A percentile compares a stretch with the other conserved stretches of the same genome.
Evolutionary conservation across 1,140 invertebrate genomes (phyloP).

Genomic region (Trichogramma pretiosum): DNA sequence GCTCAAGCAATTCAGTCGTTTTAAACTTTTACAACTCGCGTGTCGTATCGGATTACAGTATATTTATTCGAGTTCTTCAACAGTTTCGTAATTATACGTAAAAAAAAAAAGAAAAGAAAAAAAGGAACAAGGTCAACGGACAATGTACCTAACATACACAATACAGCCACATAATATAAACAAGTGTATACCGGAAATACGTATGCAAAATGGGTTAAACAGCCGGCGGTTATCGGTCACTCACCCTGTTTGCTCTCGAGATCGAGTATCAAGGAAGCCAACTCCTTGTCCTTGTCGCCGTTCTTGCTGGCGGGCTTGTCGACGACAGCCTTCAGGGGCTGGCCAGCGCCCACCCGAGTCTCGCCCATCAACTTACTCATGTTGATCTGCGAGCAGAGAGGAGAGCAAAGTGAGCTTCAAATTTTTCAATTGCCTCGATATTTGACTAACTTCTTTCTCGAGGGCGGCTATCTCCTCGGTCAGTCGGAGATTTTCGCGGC

Average conservation of each 20-base stretch:
- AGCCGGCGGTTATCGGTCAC: too few species aligned
- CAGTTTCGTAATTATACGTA: too few species aligned
- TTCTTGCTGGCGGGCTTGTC: slow-evolving; percentile 44
- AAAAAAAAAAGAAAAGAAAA: too few species aligned
- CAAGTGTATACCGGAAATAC: too few species aligned
- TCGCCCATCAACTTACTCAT: slow-evolving; percentile 36
- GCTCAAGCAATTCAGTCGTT: slow-evolving; percentile 5
- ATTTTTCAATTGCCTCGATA: not conserved
- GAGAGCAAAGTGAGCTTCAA: too few species aligned
- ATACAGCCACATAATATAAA: slow-evolving; percentile 37
- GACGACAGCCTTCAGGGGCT: slow-evolving; percentile 9
- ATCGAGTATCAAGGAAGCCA: slow-evolving; percentile 61
- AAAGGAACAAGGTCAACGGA: too few species aligned
- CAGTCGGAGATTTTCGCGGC: slow-evolving; percentile 65
- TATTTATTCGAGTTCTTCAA: too few species aligned
- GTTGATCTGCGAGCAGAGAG: slow-evolving; percentile 45
- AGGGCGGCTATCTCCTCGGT: slow-evolving; percentile 65
- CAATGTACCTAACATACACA: slow-evolving; percentile 44
- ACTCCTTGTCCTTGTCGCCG: slow-evolving; percentile 61
- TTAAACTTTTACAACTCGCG: too few species aligned
- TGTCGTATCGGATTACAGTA: too few species aligned
- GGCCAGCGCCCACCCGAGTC: slow-evolving; percentile 11
- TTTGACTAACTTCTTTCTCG: slow-evolving; percentile 61
- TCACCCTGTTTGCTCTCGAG: slow-evolving; percentile 76
- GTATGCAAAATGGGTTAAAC: too few species aligned